Conservation (phyloP, 1,140 invertebrate genomes). For the Sycophila sp. region DNA sequence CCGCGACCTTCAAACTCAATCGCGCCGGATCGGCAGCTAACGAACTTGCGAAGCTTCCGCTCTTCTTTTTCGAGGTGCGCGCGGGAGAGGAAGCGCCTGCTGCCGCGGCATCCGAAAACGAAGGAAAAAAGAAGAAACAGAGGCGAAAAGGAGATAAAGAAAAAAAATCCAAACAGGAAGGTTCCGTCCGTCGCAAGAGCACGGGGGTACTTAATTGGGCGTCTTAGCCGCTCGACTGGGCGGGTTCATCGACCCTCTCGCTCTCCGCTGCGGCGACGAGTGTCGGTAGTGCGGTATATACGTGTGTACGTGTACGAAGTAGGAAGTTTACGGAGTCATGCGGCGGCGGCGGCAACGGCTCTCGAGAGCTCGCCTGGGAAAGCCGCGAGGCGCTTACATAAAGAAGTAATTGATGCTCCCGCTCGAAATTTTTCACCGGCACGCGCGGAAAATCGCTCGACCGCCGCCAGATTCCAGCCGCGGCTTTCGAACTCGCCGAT, state of each 20-base stretch:
- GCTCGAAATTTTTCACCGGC: not conserved
- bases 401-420: slow-evolving; percentile 31
- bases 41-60: not conserved
- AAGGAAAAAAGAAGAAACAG: not conserved
- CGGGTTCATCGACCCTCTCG: slow-evolving; percentile 26
- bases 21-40: too few relatives aligned
- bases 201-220: slow-evolving; percentile 30
- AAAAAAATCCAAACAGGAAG: slow-evolving; percentile 40
- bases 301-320: too few relatives aligned
- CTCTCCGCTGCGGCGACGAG: not conserved
- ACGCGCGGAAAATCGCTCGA: not conserved
- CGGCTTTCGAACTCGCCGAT: too few relatives aligned
- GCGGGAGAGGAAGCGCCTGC: not conserved
- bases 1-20: too few relatives aligned
- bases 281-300: too few relatives aligned
- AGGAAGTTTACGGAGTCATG: slow-evolving; percentile 35
- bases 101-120: not conserved
- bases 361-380: not conserved
- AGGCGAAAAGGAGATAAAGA: not conserved
- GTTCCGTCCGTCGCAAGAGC: too few relatives aligned
- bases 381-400: slow-evolving; percentile 15
- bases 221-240: slow-evolving; percentile 26
- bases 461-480: too few relatives aligned
- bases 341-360: not conserved
- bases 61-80: not conserved